Conservation (phyloP, 2,888 invertebrate genomes). For the Cabera pusaria region DNA sequence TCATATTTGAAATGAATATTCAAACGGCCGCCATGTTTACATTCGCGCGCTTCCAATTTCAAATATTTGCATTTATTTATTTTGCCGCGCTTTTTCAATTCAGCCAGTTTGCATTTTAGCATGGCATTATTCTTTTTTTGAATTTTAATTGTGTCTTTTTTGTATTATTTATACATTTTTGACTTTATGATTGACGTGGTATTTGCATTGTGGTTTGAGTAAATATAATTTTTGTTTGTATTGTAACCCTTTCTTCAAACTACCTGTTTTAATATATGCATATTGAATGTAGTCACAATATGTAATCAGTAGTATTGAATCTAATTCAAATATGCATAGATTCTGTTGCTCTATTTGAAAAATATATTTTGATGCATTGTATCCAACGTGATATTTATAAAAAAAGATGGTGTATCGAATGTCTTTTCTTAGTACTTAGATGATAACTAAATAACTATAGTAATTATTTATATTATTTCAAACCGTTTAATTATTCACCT, state of each 20-base stretch:
- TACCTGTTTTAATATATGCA: too few relatives aligned
- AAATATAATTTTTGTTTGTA: slow-evolving; percentile 13
- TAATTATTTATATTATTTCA: too few relatives aligned
- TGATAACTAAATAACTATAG: too few relatives aligned
- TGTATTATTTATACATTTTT: slow-evolving; percentile 25
- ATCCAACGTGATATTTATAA: too few relatives aligned
- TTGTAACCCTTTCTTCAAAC: slow-evolving; percentile 7
- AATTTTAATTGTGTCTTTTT: slow-evolving; percentile 23
- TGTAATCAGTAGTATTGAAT: too few relatives aligned
- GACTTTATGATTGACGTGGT: slow-evolving; percentile 51
- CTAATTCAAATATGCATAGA: too few relatives aligned
- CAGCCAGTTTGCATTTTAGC: slow-evolving; percentile 43
- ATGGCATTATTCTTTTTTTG: slow-evolving; percentile 10
- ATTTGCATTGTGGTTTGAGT: slow-evolving; percentile 29
- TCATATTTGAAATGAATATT: slow-evolving; percentile 81
- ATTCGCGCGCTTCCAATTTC: slow-evolving; percentile 80
- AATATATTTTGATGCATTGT: too few relatives aligned
- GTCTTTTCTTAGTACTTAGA: too few relatives aligned
- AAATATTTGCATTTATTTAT: slow-evolving; percentile 82
- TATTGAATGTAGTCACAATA: too few relatives aligned
- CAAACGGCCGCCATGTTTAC: slow-evolving; percentile 77
- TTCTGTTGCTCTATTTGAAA: too few relatives aligned
- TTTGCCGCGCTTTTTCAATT: slow-evolving; percentile 57
- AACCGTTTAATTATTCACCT: too few relatives aligned
- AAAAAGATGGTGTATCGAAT: too few relatives aligned